Evolutionary conservation across 2,888 invertebrate species (phyloP).

Genomic region (Mycalesis mineus): DNA sequence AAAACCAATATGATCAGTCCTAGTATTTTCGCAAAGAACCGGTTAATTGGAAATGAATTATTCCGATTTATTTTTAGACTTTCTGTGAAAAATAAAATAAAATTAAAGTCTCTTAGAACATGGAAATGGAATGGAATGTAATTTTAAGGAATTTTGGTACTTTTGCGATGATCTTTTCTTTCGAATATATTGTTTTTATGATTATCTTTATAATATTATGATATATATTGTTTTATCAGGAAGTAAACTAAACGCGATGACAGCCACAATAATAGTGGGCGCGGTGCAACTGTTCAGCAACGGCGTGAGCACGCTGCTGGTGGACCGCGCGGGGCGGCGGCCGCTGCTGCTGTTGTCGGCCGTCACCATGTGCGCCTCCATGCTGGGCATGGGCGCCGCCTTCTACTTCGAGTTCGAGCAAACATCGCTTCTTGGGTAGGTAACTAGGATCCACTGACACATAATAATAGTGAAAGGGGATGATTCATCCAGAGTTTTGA

Average conservation of each 20-base stretch:
- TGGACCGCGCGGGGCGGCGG: conserved; percentile 80
- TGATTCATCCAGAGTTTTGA: no score
- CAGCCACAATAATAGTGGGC: conserved; percentile 76
- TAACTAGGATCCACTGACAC: conserved; percentile 61
- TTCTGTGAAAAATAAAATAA: no score
- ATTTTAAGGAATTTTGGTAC: no score
- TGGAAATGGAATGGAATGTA: no score
- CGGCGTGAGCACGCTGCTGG: conserved; percentile 70
- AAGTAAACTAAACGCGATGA: conserved; percentile 69
- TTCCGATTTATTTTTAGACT: no score
- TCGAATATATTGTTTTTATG: no score
- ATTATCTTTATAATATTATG: no score
- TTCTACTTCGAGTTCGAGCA: conserved; percentile 70
- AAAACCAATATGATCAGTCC: no score
- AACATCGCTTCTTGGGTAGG: conserved; percentile 62
- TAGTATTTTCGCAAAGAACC: no score
- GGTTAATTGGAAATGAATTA: no score
- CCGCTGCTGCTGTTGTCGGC: conserved; percentile 80
- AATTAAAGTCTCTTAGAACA: no score
- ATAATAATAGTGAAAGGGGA: conserved; percentile 71
- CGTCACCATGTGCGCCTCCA: conserved; percentile 70
- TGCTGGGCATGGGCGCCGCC: conserved; percentile 74
- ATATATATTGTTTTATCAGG: conserved; percentile 50
- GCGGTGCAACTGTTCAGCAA: conserved; percentile 76
- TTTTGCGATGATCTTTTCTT: no score